Evolutionary conservation across 1,140 invertebrate genomes (phyloP).

Genomic region (Theocolax elegans): DNA sequence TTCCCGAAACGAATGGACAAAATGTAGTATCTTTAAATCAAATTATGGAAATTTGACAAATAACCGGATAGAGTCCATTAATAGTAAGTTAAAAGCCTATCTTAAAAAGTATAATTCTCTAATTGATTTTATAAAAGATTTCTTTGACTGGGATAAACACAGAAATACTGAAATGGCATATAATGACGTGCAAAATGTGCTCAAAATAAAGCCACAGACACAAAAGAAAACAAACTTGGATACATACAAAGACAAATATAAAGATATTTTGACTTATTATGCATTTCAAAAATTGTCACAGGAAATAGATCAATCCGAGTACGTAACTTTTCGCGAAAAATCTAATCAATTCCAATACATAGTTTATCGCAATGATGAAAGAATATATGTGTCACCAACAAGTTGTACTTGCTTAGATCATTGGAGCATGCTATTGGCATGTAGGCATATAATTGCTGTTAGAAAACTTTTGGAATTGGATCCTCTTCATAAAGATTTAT

Average conservation of each 20-base stretch:
- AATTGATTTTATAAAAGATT: background rate
- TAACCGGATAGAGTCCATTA: constrained; percentile 25
- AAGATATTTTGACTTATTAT: background rate
- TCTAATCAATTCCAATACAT: background rate
- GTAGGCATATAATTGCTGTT: constrained; percentile 15
- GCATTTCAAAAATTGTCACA: background rate
- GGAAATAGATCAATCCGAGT: background rate
- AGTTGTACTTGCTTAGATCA: background rate
- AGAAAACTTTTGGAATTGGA: constrained; percentile 3
- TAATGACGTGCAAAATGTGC: background rate
- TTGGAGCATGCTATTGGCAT: constrained; percentile 14
- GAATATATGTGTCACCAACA: background rate
- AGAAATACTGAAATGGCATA: background rate
- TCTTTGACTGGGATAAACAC: background rate
- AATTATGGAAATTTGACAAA: constrained; percentile 34
- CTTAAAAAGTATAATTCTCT: background rate
- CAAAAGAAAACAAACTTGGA: no score
- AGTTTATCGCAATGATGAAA: background rate
- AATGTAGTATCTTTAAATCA: constrained; percentile 1
- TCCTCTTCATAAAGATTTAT: no score
- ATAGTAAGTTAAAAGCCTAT: background rate
- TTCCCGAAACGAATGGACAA: constrained; percentile 1
- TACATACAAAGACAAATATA: background rate
- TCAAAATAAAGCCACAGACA: background rate
- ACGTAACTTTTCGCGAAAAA: background rate